Evolutionary conservation across 64 coral and sea anemone genomes (phyloP).

Genomic region (Actinia equina): DNA sequence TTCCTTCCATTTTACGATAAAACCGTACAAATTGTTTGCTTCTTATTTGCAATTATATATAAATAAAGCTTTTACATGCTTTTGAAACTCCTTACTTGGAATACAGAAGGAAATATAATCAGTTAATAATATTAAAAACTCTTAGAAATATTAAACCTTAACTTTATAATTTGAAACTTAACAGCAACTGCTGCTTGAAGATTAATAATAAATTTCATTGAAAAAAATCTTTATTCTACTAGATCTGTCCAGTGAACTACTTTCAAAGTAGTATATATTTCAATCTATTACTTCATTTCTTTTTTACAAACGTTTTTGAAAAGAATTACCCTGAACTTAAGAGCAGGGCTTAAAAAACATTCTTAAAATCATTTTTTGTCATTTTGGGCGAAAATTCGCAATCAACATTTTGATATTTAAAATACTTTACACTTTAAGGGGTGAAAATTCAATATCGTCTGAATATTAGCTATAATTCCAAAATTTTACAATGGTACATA

Average conservation of each 20-base stretch:
- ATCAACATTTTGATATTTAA: conserved; percentile 99
- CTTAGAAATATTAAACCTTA: conserved; percentile 84
- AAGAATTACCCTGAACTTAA: conserved; percentile 76
- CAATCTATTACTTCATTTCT: conserved; percentile 62
- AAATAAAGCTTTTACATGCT: conserved; percentile 71
- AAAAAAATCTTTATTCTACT: conserved; percentile 87
- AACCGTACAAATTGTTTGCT: conserved; percentile 96
- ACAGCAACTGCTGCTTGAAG: conserved; percentile 80
- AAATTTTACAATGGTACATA: conserved; percentile 99
- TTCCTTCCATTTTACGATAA: conserved; percentile 82
- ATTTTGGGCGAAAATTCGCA: conserved; percentile 76
- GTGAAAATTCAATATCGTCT: conserved; percentile 96
- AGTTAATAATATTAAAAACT: conserved; percentile 83
- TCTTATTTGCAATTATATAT: conserved; percentile 83
- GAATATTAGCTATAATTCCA: conserved; percentile 92
- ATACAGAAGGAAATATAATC: conserved; percentile 54
- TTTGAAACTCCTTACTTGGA: conserved; percentile 69
- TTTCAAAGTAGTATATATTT: conserved; percentile 97
- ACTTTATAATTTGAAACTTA: conserved; percentile 60
- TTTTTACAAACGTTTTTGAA: conserved; percentile 55
- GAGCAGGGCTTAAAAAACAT: conserved; percentile 76
- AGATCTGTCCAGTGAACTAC: conserved; percentile 71
- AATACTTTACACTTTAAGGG: conserved; percentile 99
- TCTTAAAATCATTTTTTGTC: conserved; percentile 90
- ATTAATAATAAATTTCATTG: conserved; percentile 97